Evolutionary conservation across 2,888 invertebrate species (phyloP).

Genomic region (Zygaena filipendulae): DNA sequence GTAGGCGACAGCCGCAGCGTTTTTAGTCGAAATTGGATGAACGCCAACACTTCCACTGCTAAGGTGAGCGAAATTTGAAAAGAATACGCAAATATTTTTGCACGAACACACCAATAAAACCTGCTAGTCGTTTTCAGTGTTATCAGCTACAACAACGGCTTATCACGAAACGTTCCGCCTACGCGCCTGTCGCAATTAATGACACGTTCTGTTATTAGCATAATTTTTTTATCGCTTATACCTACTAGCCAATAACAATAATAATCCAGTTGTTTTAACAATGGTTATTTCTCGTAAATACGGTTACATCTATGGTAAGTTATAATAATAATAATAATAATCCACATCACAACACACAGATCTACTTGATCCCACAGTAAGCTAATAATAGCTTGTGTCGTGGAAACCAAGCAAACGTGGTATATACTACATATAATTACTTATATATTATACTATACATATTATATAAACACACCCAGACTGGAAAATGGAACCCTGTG

Average conservation of each 20-base stretch:
- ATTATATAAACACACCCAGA: too few species aligned
- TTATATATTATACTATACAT: too few species aligned
- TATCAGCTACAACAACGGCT: constrained; percentile 31
- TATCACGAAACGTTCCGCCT: constrained; percentile 30
- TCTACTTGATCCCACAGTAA: too few species aligned
- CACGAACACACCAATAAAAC: constrained; percentile 19
- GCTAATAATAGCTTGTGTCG: too few species aligned
- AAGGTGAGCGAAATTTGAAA: constrained; percentile 53
- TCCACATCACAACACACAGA: too few species aligned
- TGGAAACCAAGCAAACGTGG: too few species aligned
- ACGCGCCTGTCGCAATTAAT: constrained; percentile 26
- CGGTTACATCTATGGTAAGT: too few species aligned
- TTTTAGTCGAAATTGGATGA: constrained; percentile 57
- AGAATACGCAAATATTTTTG: constrained; percentile 24
- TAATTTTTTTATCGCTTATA: constrained; percentile 8
- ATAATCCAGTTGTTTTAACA: constrained; percentile 6
- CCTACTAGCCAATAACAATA: too few species aligned
- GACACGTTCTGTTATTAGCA: constrained; percentile 7
- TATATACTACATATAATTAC: too few species aligned
- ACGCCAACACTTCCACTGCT: constrained; percentile 58
- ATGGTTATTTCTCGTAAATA: constrained; percentile 6
- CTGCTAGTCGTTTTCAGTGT: constrained; percentile 24
- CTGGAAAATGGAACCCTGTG: too few species aligned
- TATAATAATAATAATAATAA: too few species aligned
- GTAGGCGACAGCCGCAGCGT: constrained; percentile 56